Conservation (phyloP, 1,140 invertebrate genomes). For the Argopecten irradians region DNA sequence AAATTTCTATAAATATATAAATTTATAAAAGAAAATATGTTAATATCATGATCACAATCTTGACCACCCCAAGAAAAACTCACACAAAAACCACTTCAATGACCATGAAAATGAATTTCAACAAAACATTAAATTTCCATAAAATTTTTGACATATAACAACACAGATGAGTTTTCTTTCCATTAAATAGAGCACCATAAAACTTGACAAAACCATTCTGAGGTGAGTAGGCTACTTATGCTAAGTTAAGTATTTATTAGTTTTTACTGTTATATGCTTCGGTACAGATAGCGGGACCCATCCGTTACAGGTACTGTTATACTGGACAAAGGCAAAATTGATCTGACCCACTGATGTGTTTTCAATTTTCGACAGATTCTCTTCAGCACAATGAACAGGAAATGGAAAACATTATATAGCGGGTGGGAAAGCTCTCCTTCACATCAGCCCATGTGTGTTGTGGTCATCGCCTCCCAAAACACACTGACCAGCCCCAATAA, state of each 20-base stretch:
- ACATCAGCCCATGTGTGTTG: constrained; percentile 20
- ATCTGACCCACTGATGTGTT: constrained; percentile 15
- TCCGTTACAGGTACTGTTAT: not conserved
- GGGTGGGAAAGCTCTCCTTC: not conserved
- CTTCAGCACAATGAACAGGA: not conserved
- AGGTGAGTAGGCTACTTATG: not conserved
- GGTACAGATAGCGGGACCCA: not conserved
- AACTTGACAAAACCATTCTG: not conserved
- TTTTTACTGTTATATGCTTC: not conserved
- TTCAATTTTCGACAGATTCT: constrained; percentile 18
- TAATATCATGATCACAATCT: not conserved
- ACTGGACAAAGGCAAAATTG: constrained; percentile 12
- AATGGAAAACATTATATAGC: constrained; percentile 23
- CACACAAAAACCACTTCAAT: not conserved
- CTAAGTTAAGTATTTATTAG: not conserved
- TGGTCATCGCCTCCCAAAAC: constrained; percentile 20
- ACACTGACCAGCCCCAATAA: constrained; percentile 20
- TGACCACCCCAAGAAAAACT: not conserved
- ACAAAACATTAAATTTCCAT: constrained; percentile 17
- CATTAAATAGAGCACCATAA: not conserved
- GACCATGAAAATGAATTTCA: not conserved
- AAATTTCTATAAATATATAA: not conserved
- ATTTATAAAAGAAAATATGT: not conserved
- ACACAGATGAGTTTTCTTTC: not conserved
- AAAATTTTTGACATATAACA: not conserved